Percentiles rank a stretch among this genome's conserved stretches.
Evolutionary conservation across 2,888 invertebrate genomes (phyloP).

Genomic region (Trisateles emortualis): DNA sequence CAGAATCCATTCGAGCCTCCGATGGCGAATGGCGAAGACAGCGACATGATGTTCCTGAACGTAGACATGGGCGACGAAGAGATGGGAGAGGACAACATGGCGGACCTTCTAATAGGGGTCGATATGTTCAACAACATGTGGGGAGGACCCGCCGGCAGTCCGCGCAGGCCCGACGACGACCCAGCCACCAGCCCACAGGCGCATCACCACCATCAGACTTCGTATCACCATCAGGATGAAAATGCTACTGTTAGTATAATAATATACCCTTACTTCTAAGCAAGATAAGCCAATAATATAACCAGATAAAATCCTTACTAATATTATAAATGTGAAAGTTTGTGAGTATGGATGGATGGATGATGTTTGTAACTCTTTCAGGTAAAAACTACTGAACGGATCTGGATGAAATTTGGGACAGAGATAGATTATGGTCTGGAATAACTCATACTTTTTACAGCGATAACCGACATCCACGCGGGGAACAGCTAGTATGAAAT

Average conservation of each 20-base stretch:
- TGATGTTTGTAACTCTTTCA: too few relatives aligned
- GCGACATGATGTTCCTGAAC: conserved; percentile 80
- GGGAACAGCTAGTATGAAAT: too few relatives aligned
- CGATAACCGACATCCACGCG: too few relatives aligned
- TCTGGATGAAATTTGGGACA: too few relatives aligned
- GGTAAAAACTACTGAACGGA: too few relatives aligned
- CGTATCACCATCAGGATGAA: conserved; percentile 55
- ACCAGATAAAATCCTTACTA: too few relatives aligned
- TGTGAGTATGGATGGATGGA: too few relatives aligned
- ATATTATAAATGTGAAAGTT: too few relatives aligned
- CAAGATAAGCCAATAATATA: too few relatives aligned
- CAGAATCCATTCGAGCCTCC: conserved; percentile 81
- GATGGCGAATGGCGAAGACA: conserved; percentile 80
- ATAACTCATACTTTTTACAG: too few relatives aligned
- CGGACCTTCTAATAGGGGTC: conserved; percentile 85
- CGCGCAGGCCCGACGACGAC: conserved; percentile 60
- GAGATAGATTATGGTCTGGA: too few relatives aligned
- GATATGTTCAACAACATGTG: conserved; percentile 91
- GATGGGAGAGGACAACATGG: conserved; percentile 90
- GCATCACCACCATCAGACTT: conserved; percentile 53
- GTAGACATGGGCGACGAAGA: conserved; percentile 81
- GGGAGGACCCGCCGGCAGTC: conserved; percentile 59
- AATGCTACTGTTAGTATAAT: conserved; percentile 50
- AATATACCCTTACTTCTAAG: background rate
- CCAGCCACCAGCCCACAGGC: conserved; percentile 53